Conservation (phyloP, 2,113 vertebrate species). For the Alethe castanea region DNA sequence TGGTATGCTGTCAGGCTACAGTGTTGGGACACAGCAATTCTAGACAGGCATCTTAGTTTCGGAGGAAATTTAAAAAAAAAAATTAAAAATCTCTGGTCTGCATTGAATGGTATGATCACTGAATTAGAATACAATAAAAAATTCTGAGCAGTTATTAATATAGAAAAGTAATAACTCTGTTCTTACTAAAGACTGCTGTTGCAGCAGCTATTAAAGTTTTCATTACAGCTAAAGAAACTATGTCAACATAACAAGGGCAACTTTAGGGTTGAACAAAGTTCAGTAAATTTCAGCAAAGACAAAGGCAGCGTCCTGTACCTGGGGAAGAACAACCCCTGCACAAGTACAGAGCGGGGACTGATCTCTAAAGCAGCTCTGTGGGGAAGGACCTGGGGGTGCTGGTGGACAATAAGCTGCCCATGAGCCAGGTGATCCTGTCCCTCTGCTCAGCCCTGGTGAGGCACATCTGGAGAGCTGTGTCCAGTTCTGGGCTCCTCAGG, state of each 20-base stretch:
- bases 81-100: neutral
- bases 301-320: neutral
- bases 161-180: neutral
- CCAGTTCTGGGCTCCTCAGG: neutral
- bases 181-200: neutral
- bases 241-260: neutral
- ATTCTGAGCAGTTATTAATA: neutral
- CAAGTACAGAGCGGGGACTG: fast-evolving
- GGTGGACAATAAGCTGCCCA: fast-evolving
- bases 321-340: neutral
- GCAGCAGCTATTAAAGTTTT: neutral
- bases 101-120: neutral
- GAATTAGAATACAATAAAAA: neutral
- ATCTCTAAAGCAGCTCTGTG: neutral
- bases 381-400: neutral
- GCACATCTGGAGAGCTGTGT: neutral
- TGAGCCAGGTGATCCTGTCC: neutral
- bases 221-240: neutral
- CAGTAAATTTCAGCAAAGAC: neutral
- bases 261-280: neutral
- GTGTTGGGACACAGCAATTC: neutral
- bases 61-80: neutral
- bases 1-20: neutral
- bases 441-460: neutral
- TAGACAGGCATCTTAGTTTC: neutral